Base-by-base conservation (phyloP, 1,140 invertebrate genomes). In the Ceratina australensis region DNA sequence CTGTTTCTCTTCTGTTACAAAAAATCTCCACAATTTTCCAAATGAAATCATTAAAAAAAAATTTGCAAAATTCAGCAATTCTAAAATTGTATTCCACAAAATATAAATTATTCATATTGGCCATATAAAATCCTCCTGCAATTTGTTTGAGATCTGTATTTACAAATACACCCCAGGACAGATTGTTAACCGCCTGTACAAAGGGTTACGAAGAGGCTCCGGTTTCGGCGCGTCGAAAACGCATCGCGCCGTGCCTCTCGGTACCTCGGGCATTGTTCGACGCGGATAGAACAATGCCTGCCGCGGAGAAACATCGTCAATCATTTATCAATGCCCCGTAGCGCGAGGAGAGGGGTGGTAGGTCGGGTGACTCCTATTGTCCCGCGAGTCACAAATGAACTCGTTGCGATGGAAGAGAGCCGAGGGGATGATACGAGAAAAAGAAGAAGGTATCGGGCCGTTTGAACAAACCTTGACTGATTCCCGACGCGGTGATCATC, bases 241-340 rank as follows among this genome's bases (percentile, higher is more conserved):
- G n/a, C n/a, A n/a, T n/a, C n/a, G n/a, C n/a, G n/a, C n/a, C n/a
- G n/a, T n/a, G n/a, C n/a, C n/a, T 79, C 54, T 64, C 64, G 72
- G 75, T 77, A 75, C 15, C 59, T 33, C 47, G 64, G 71, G 47
- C 74, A 49, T 81, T 57, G 64, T 73, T 22, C 49, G n/a, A 18
- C 3, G 47, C 47, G 42, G 26, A 66, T 78, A 81, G 82, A 85
- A 85, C 78, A 80, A 80, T 80, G 66, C n/a, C 47, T 63, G 52
- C 69, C 78, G 60, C 59, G 60, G 63, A 52, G 56, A 49, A 22
- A 69, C 68, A 69, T 84, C 78, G 68, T 77, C 56, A 66, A 57
- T 81, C 83, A 84, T 85, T 84, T 84, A 85, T 85, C 83, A 85
- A 81, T 69, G 78, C 72, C 59, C 60, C 12, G 72, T 56, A 75